phyloP scores from a whole-genome alignment of 2,888 invertebrate species.

The Xestia ashworthii region DNA sequence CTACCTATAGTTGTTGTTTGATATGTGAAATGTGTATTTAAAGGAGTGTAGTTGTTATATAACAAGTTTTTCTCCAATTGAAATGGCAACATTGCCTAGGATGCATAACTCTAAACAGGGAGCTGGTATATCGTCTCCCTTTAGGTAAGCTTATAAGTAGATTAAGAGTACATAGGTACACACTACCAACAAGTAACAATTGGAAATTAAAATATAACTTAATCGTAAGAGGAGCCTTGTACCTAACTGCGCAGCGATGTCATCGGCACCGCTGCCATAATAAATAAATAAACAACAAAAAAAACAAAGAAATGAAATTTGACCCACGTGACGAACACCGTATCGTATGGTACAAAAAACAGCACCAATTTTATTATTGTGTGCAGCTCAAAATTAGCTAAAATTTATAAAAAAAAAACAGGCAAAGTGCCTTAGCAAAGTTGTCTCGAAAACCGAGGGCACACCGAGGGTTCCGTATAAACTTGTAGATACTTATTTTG shows the following conservation, averaged over 20 bases:
- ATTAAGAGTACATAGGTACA: neutral
- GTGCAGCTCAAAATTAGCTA: neutral
- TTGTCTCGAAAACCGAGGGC: too few species aligned
- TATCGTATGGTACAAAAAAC: neutral
- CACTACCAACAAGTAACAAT: neutral
- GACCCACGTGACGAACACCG: neutral
- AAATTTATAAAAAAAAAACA: neutral
- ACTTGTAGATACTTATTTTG: too few species aligned
- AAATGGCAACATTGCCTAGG: slow-evolving; percentile 88
- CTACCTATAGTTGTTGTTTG: slow-evolving; percentile 52
- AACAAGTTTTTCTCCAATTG: slow-evolving; percentile 50
- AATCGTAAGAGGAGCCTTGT: neutral
- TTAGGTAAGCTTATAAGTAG: slow-evolving; percentile 78
- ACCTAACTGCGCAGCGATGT: slow-evolving; percentile 32
- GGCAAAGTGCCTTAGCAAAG: neutral
- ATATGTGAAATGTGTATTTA: slow-evolving; percentile 62
- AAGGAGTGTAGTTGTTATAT: slow-evolving; percentile 59
- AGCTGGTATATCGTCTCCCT: slow-evolving; percentile 80
- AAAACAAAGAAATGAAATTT: neutral
- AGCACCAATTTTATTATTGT: neutral
- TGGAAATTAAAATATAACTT: neutral
- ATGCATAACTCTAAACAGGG: slow-evolving; percentile 84
- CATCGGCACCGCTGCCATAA: neutral
- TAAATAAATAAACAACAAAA: slow-evolving; percentile 8
- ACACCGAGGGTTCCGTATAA: too few species aligned